phyloP scores from a whole-genome alignment of 2,113 vertebrate species.

The Nerophis ophidion region DNA sequence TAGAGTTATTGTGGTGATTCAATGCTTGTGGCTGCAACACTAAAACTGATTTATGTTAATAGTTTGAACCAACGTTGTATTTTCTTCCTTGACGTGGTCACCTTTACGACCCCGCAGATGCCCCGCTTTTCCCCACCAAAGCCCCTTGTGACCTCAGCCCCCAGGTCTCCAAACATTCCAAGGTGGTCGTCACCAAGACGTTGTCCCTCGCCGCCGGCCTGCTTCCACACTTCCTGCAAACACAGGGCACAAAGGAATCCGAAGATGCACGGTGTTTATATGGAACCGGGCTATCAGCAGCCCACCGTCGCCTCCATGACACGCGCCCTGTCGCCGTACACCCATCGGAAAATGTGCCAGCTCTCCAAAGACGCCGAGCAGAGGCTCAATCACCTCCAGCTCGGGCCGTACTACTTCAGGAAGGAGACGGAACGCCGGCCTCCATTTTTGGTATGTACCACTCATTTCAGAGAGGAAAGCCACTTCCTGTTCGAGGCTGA shows the following conservation, averaged over 20 bases:
- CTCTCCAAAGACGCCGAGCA: constrained; percentile 81
- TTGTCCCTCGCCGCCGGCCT: not conserved
- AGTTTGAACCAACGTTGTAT: constrained; percentile 23
- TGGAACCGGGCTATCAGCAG: constrained; percentile 73
- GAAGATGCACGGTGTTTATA: constrained; percentile 10
- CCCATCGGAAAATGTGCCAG: constrained; percentile 90
- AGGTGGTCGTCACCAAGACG: constrained; percentile 5
- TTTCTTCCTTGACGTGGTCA: not conserved
- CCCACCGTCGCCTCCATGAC: constrained; percentile 86
- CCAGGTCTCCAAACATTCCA: constrained; percentile 12
- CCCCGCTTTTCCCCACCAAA: constrained; percentile 49
- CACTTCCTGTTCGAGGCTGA: not conserved
- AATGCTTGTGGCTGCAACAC: constrained; percentile 57
- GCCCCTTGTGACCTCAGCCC: constrained; percentile 16
- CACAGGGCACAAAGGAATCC: constrained; percentile 7
- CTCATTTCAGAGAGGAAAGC: not conserved
- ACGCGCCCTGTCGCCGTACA: constrained; percentile 88
- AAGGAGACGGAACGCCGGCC: constrained; percentile 80
- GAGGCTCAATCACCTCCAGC: constrained; percentile 82
- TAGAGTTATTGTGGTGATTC: constrained; percentile 74
- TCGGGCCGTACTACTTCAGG: constrained; percentile 89
- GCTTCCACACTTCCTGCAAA: constrained; percentile 11
- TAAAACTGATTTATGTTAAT: constrained; percentile 60
- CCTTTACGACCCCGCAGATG: constrained; percentile 16
- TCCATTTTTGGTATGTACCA: constrained; percentile 83